Conservation (phyloP, 2,888 invertebrate species). For the Epistrophe grossulariae region DNA sequence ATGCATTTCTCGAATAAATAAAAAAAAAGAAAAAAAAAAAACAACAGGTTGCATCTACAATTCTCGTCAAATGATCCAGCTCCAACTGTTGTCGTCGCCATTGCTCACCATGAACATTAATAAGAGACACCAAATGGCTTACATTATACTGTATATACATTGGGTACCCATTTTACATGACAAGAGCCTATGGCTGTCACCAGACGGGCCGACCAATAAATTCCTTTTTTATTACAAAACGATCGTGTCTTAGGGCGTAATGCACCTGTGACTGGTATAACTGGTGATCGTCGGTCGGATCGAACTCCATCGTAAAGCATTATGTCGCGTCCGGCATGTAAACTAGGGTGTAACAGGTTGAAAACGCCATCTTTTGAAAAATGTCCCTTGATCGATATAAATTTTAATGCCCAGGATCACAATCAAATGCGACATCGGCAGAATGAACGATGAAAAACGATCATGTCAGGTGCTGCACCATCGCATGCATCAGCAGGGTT, state of each 20-base stretch:
- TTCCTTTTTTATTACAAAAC: conserved; percentile 67
- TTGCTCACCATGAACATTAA: conserved; percentile 47
- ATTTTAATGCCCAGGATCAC: conserved; percentile 32
- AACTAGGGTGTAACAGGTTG: conserved; percentile 65
- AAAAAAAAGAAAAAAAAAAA: background rate
- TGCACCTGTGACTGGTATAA: conserved; percentile 59
- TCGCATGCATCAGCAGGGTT: no score
- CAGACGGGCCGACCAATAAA: conserved; percentile 63
- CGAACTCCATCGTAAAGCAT: conserved; percentile 6
- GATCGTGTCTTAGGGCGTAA: conserved; percentile 70
- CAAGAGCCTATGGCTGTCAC: conserved; percentile 66
- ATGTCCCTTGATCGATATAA: conserved; percentile 34
- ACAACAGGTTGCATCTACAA: conserved; percentile 61
- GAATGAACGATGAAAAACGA: conserved; percentile 26
- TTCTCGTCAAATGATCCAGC: conserved; percentile 51
- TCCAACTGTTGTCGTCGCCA: conserved; percentile 73
- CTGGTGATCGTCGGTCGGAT: conserved; percentile 4
- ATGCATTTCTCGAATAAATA: conserved; percentile 11
- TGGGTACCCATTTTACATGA: conserved; percentile 66
- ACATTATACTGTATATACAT: background rate
- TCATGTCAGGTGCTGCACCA: conserved; percentile 52
- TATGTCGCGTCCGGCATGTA: conserved; percentile 24
- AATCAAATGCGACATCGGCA: conserved; percentile 18
- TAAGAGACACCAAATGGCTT: conserved; percentile 62
- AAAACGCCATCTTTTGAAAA: conserved; percentile 61